Base-by-base conservation (phyloP, 2,797 vertebrate species). In the Sebastes paucispinis region DNA sequence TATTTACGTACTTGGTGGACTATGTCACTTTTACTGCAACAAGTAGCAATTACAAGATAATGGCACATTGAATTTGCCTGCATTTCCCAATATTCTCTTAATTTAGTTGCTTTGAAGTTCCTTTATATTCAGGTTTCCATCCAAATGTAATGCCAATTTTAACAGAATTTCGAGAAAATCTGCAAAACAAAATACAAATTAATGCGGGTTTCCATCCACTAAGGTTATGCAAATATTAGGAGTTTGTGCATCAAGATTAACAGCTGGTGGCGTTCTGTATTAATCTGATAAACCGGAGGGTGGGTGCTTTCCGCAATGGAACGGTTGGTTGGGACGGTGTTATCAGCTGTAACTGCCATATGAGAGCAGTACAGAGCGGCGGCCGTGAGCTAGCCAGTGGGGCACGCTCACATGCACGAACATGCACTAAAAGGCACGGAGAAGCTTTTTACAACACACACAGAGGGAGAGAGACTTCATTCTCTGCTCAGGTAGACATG, bases 381-480 rank as follows among this genome's bases (percentile, higher is more conserved):
- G 0, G 47, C 0, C 18, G 18, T 50, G 47, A 50, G 47, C 18
- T n/a, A 52, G 47, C 0, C 47, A 20, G 8, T 52, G 47, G 47
- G 47, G 0, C 0, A n/a, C 2, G 18, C 47, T 52, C 18, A 52
- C 47, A 52, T 52, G 47, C 18, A 52, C 47, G 8, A 52, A 52
- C 47, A n/a, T 20, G 47, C 47, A 52, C 47, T 52, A 52, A 52
- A 50, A 50, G 18, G 43, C 43, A 50, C 43, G 43, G 43, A 20
- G 43, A 50, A 50, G 43, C 18, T 50, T 20, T 50, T 50, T 52
- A 52, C 47, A 52, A 52, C 47, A 52, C 47, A 52, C 47, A 52
- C 8, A n/a, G 18, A 52, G 47, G 43, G 43, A 50, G 43, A 50
- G 43, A 50, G 43, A 50, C 16, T 50, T 50, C 18, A 50, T 50